These are phyloP conservation scores for Acomys russatus DNA, from an alignment of 2,797 vertebrate genomes.

Conservation along the genomic window DNA sequence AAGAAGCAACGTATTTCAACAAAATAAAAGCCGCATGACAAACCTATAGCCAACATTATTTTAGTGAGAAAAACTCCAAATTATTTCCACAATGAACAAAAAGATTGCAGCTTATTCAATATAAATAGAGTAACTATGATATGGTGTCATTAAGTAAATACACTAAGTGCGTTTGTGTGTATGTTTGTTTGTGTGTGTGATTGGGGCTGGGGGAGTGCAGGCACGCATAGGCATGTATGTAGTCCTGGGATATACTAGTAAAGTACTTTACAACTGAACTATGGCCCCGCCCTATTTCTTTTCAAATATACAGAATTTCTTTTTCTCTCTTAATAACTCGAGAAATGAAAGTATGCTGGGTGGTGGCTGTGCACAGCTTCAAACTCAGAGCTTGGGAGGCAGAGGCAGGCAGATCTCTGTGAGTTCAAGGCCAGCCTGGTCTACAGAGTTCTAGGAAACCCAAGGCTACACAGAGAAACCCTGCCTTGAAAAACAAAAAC, in stretches of 20 bases:
- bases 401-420: too few relatives aligned
- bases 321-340: conserved; percentile 13
- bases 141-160: not conserved
- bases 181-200: not conserved
- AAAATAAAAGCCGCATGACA: not conserved
- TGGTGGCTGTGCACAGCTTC: too few relatives aligned
- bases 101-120: not conserved
- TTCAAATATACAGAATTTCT: conserved; percentile 29
- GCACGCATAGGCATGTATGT: too few relatives aligned
- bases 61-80: not conserved
- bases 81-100: not conserved
- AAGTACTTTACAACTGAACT: not conserved
- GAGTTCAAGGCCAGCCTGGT: too few relatives aligned
- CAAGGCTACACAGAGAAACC: too few relatives aligned
- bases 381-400: too few relatives aligned
- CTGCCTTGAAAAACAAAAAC: too few relatives aligned
- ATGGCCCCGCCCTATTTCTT: not conserved
- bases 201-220: not conserved
- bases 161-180: not conserved
- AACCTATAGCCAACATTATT: not conserved
- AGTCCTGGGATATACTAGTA: not conserved
- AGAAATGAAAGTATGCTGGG: not conserved
- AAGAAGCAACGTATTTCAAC: not conserved
- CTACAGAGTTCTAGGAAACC: too few relatives aligned
- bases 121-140: not conserved